Evolutionary conservation across 2,888 invertebrate species (phyloP).

Genomic region (Celastrina argiolus): DNA sequence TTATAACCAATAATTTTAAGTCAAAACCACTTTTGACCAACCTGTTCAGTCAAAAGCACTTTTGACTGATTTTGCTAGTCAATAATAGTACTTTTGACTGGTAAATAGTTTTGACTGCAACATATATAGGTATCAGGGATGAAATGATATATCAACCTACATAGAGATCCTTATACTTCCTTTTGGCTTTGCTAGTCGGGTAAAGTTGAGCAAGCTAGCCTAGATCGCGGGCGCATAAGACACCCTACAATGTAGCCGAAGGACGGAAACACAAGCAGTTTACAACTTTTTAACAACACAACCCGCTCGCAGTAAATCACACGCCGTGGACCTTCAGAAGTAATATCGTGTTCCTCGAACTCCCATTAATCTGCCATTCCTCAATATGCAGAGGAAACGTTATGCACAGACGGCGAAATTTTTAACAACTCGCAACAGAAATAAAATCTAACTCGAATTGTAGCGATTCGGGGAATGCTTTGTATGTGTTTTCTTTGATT

Average conservation of each 20-base stretch:
- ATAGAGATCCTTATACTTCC: no score
- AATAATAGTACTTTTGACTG: no score
- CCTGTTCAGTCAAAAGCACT: no score
- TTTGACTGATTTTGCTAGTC: no score
- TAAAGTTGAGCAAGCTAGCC: not conserved
- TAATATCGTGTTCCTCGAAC: constrained; percentile 76
- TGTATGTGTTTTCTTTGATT: not conserved
- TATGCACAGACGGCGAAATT: constrained; percentile 51
- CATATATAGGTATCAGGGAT: no score
- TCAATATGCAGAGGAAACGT: constrained; percentile 67
- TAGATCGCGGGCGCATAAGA: not conserved
- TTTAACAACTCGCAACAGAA: constrained; percentile 42
- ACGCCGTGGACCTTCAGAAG: constrained; percentile 69
- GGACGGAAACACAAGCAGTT: constrained; percentile 73
- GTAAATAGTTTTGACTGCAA: no score
- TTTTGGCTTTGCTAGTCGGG: no score
- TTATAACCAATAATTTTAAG: no score
- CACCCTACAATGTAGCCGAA: constrained; percentile 58
- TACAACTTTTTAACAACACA: constrained; percentile 74
- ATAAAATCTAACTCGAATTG: constrained; percentile 22
- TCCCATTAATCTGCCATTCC: constrained; percentile 73
- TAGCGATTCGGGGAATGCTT: constrained; percentile 25
- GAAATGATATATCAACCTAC: no score
- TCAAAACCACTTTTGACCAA: no score
- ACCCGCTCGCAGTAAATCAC: constrained; percentile 71